phyloP scores from a whole-genome alignment of 2,888 invertebrate species.

The Heteromyza rotundicornis region DNA sequence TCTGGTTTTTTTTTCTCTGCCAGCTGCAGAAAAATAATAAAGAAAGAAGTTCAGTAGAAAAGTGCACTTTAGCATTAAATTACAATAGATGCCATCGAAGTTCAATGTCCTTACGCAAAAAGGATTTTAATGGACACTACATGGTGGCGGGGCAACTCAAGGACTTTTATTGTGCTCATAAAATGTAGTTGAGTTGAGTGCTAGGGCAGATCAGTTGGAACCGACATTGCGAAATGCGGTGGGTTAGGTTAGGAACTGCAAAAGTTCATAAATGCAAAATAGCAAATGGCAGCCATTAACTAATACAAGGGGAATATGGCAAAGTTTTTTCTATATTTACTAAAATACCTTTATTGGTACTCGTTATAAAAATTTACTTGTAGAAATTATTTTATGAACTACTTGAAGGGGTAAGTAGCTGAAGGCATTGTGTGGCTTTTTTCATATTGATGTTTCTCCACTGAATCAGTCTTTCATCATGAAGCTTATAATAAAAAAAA shows the following conservation, averaged over 20 bases:
- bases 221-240: not conserved
- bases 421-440: too few species aligned
- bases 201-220: not conserved
- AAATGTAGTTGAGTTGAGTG: not conserved
- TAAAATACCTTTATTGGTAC: too few species aligned
- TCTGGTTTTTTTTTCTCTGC: not conserved
- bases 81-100: not conserved
- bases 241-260: not conserved
- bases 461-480: too few species aligned
- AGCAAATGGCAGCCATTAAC: too few species aligned
- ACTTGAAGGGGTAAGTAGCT: too few species aligned
- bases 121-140: not conserved
- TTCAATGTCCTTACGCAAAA: not conserved
- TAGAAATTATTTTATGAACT: too few species aligned
- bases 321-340: too few species aligned
- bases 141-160: not conserved
- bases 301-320: too few species aligned
- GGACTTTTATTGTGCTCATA: too few species aligned
- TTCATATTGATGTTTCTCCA: too few species aligned
- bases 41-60: not conserved
- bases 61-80: conserved; percentile 2
- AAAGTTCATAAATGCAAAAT: not conserved
- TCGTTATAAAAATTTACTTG: too few species aligned
- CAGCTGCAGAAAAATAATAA: not conserved
- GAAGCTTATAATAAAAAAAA: too few species aligned